Base-by-base conservation (phyloP, 1,140 invertebrate species). In the Rhyzopertha dominica region DNA sequence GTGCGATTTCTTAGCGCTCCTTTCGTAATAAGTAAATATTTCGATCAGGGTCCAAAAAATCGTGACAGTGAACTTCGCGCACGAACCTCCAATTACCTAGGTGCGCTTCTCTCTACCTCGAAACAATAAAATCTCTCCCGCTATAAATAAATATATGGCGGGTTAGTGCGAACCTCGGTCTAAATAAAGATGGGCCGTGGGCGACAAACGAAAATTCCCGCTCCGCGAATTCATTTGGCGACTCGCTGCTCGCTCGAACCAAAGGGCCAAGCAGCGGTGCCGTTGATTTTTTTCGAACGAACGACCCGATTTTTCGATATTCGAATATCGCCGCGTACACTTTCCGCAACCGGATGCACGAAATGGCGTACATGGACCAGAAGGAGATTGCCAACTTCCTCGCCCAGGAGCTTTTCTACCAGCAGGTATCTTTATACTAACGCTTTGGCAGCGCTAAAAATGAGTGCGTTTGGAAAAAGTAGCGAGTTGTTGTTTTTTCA, bases 331-430 rank as follows among this genome's bases (percentile, higher is more conserved):
- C 24, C 25, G 20, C 23, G 39, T 18, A n/a, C n/a, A n/a, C n/a
- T n/a, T n/a, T n/a, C n/a, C n/a, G n/a, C n/a, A n/a, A n/a, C n/a
- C n/a, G n/a, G n/a, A n/a, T n/a, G n/a, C n/a, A 30, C 17, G 46
- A 49, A 24, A 65, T 65, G 63, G 62, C 61, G 38, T 63, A 56
- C 66, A 80, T 85, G 70, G 83, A 87, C 73, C 79, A 83, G 54
- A 77, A 80, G 71, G 84, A 87, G 72, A 81, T 86, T 65, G 81
- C 83, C 45, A 84, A 79, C 69, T 81, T 87, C 67, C 75, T 87
- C 54, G 82, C 83, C 56, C 84, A 81, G 66, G 84, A 87, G 74
- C 74, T 87, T 66, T 82, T 82, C 69, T 84, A 80, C 71, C 83
- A 87, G 36, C 64, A 66, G 64, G 64, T 66, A 53, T 25, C 23